Percentiles rank a stretch among this genome's conserved stretches.
Evolutionary conservation across 1,140 invertebrate genomes (phyloP).

Genomic region (Meloidogyne chitwoodi): DNA sequence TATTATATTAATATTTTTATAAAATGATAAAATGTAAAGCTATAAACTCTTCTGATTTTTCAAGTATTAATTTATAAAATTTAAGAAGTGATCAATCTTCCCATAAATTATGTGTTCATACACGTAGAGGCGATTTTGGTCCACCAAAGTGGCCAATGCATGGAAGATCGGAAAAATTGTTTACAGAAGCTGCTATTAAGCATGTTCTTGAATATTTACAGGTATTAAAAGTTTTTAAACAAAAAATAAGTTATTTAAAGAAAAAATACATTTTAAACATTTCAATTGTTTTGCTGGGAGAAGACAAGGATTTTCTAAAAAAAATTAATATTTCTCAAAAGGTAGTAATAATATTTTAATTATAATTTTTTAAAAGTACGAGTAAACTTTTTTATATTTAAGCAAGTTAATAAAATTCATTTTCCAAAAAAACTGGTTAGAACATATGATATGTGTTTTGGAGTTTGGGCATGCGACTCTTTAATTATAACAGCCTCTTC

Average conservation of each 20-base stretch:
- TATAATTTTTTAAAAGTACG: too few relatives aligned
- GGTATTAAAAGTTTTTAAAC: neutral
- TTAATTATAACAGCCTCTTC: conserved; percentile 15
- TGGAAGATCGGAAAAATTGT: neutral
- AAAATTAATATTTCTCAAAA: neutral
- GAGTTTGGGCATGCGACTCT: conserved; percentile 12
- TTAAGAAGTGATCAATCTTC: neutral
- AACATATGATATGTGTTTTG: conserved; percentile 25
- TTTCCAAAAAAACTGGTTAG: conserved; percentile 11
- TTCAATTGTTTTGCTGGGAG: neutral
- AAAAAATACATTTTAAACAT: neutral
- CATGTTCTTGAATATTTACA: neutral
- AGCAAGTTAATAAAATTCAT: conserved; percentile 3
- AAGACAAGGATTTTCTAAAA: neutral
- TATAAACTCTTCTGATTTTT: too few relatives aligned
- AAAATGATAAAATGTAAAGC: too few relatives aligned
- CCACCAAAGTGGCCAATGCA: neutral
- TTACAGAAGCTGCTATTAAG: neutral
- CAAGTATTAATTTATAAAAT: too few relatives aligned
- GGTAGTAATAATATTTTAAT: neutral
- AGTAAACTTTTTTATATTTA: neutral
- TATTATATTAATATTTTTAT: neutral
- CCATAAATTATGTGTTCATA: neutral
- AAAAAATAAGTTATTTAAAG: neutral
- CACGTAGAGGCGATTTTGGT: neutral